Evolutionary conservation across 2,113 vertebrate species (phyloP), one percentile per base, ranked within the genome.

Genomic region (Engystomops pustulosus): DNA sequence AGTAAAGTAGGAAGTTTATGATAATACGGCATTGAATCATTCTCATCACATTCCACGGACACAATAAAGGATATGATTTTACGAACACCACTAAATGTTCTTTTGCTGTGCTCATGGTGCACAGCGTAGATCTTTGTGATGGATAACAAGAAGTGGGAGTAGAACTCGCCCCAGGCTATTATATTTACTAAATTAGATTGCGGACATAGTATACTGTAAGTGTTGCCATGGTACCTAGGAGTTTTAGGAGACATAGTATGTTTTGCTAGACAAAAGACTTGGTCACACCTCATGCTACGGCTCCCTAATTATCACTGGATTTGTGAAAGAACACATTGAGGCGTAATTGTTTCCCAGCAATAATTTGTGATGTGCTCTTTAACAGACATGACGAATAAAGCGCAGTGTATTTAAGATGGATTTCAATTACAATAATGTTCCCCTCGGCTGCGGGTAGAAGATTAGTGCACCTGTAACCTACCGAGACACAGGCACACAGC

Each of bases 131-230:
- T 25, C 23, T 74, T 49, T 8, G 23, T 74, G 70, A 74, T 74
- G 70, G 27, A 72, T 74, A 74, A 47, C 23, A 27, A 74, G 41
- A 74, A 79, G 34, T 17, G 51, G 76, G 76, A 38, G 53, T 27
- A 60, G 38, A 41, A 79, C 34, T 79, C 76, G 25, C 51, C 51
- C 34, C 32, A 44, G 36, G 76, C 76, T 38, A 62, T 79, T 79
- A 79, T 62, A 79, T 79, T 79, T 79, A 79, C 51, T 9, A 60
- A 79, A 79, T 79, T 55, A 79, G n/a, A 58, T 60, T 79, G 76
- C 55, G 41, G 51, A 38, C 53, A 79, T 60, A 79, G 62, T 79
- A 79, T 79, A 74, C 70, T 74, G 70, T 74, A 32, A 78, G 53
- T 41, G 76, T 79, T 79, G 53, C 76, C 76, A 79, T 79, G 34